A percentile compares a stretch with the other conserved stretches of the same genome.
Conservation (phyloP, 2,797 vertebrate species). For the Sebastiscus albofasciatus region DNA sequence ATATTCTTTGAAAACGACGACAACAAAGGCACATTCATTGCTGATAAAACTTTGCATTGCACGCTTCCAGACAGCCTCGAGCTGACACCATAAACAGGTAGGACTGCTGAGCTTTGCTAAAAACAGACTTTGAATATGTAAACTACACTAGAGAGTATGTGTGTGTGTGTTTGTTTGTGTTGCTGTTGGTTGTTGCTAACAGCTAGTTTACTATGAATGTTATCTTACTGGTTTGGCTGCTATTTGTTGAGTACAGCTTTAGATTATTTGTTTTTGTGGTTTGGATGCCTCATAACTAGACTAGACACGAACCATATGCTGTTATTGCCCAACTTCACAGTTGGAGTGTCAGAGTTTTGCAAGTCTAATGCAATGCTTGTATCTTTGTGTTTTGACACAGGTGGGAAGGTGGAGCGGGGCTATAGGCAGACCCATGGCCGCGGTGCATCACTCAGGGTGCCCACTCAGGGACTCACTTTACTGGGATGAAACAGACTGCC, state of each 20-base stretch:
- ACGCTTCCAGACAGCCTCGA: constrained; percentile 11
- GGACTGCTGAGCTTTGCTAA: not conserved
- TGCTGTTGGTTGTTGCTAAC: not conserved
- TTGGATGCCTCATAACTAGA: not conserved
- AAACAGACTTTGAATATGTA: not conserved
- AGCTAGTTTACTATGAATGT: not conserved
- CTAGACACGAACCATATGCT: not conserved
- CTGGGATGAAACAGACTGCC: constrained; percentile 92
- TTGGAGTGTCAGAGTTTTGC: not conserved
- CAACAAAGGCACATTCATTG: not conserved
- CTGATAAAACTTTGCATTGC: not conserved
- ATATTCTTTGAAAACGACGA: not conserved
- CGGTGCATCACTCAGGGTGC: constrained; percentile 53
- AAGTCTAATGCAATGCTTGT: not conserved
- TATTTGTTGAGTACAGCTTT: not conserved
- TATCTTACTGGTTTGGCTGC: not conserved
- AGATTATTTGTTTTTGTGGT: not conserved
- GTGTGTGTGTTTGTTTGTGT: not conserved
- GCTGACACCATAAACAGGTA: constrained; percentile 30
- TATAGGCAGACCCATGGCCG: constrained; percentile 66
- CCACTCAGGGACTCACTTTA: constrained; percentile 72
- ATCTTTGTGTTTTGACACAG: constrained; percentile 1
- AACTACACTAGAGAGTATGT: no score
- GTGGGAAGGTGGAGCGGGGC: constrained; percentile 13
- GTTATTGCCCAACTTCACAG: not conserved